A percentile compares a stretch with the other conserved stretches of the same genome.
Conservation (phyloP, 2,888 invertebrate species). For the Linnaemya vulpina region DNA sequence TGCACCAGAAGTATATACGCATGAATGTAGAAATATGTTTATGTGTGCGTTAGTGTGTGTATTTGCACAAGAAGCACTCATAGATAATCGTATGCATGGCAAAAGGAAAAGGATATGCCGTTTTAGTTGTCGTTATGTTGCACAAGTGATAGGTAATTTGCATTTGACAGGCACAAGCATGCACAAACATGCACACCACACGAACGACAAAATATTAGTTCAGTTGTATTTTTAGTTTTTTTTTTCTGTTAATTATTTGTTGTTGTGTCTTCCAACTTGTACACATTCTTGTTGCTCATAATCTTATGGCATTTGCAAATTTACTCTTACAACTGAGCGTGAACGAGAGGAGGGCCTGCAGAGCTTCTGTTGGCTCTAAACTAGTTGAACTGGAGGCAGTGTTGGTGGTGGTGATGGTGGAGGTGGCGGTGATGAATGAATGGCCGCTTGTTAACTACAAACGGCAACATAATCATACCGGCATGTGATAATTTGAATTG, state of each 20-base stretch:
- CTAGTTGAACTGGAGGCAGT: conserved; percentile 20
- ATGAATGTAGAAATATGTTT: too few species aligned
- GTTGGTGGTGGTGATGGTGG: conserved; percentile 27
- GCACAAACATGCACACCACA: conserved; percentile 72
- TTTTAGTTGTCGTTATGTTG: conserved; percentile 45
- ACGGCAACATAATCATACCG: conserved; percentile 40
- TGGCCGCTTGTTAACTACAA: conserved; percentile 24
- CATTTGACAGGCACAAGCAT: conserved; percentile 78
- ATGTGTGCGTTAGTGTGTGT: neutral
- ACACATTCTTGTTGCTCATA: conserved; percentile 11
- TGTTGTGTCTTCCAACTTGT: neutral
- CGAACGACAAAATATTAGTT: conserved; percentile 40
- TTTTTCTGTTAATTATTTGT: too few species aligned
- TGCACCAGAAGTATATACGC: too few species aligned
- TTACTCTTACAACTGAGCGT: conserved; percentile 5
- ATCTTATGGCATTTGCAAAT: conserved; percentile 17
- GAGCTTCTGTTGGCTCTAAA: neutral
- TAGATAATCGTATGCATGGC: conserved; percentile 67
- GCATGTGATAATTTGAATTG: conserved; percentile 65
- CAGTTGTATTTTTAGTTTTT: conserved; percentile 19
- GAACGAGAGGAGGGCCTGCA: neutral
- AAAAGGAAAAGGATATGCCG: conserved; percentile 61
- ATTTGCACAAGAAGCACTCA: conserved; percentile 53
- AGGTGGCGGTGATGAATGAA: conserved; percentile 45
- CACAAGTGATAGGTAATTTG: conserved; percentile 81